Base-by-base conservation (phyloP, 2,888 invertebrate species). In the Cheilosia urbana region DNA sequence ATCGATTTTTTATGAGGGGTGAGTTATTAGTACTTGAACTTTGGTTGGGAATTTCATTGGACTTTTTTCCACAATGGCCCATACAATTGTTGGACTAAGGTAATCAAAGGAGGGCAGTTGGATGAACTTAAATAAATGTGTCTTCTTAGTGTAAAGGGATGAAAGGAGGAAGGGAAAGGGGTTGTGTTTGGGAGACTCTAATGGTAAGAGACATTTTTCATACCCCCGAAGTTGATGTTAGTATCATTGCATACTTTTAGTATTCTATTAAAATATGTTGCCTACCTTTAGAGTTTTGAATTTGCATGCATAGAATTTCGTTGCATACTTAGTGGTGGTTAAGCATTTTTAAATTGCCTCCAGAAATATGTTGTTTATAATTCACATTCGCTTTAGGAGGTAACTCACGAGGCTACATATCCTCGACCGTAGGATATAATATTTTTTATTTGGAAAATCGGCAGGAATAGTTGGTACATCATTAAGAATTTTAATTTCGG, bases 21-120 rank as follows among this genome's bases (percentile, higher is more conserved):
- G 42, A 71, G 57, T 45, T 51, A 69, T 77, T 77, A 69, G 62
- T 62, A 34, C 27, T 68, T 51, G 15, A 30, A 30, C 37, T 51
- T 53, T 58, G 40, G 53, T 68, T 49, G 75, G 37, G 19, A 75
- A 40, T 49, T 66, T 55, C 45, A 49, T 66, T 49, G 53, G 51
- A 68, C 76, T 53, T 68, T 68, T 75, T 30, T n/a, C 19, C 13
- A n/a, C 19, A 34, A 37, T 42, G 7, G 42, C n/a, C 34, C 19
- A 30, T 27, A 58, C 4, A 58, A 15, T 19, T n/a, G 6, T 30
- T 24, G 13, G 4, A 24, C 21, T 24, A n/a, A 47, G 3, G 47
- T 17, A 47, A 11, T 17, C 9, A 19, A 1, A 6, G 11, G 3
- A 1, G 9, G 17, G 19, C 4, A 19, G 11, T 3, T 19, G 17